Evolutionary conservation across 2,888 invertebrate species (phyloP).

Genomic region (Buathra laborator): DNA sequence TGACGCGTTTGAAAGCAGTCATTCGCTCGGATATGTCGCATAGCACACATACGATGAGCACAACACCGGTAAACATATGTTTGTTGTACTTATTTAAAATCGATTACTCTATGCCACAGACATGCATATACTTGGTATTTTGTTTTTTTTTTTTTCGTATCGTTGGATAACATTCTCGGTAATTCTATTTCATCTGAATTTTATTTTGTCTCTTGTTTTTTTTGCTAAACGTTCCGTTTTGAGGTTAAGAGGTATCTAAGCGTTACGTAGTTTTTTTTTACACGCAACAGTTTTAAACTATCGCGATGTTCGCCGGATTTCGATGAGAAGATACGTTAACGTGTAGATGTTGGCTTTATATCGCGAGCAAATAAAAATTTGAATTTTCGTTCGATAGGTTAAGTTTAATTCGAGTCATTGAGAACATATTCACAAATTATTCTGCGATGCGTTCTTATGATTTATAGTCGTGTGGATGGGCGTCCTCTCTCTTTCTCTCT

Average conservation of each 20-base stretch:
- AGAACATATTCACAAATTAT: constrained; percentile 76
- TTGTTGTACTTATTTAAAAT: constrained; percentile 52
- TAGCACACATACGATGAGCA: constrained; percentile 62
- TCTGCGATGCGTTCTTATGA: constrained; percentile 64
- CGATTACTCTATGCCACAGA: constrained; percentile 60
- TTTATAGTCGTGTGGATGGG: constrained; percentile 26
- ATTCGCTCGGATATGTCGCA: constrained; percentile 77
- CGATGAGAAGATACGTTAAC: constrained; percentile 15
- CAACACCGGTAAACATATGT: constrained; percentile 59
- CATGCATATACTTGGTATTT: constrained; percentile 57
- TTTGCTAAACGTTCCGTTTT: constrained; percentile 41
- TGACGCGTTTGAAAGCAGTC: constrained; percentile 62
- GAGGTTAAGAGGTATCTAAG: constrained; percentile 27
- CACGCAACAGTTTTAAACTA: constrained; percentile 41
- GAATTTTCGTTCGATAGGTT: constrained; percentile 55
- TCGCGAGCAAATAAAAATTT: constrained; percentile 24
- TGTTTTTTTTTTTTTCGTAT: constrained; percentile 25
- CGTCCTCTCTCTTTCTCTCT: constrained; percentile 37
- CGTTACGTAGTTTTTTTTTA: constrained; percentile 13
- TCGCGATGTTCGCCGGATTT: constrained; percentile 47
- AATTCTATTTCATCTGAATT: constrained; percentile 45
- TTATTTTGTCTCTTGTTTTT: constrained; percentile 30
- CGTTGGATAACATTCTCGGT: constrained; percentile 56
- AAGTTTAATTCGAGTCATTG: constrained; percentile 74
- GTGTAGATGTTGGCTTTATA: constrained; percentile 7